Percentiles rank a stretch among this genome's conserved stretches.
Conservation (phyloP, 2,888 invertebrate genomes). For the Aspidiotus rigidus region DNA sequence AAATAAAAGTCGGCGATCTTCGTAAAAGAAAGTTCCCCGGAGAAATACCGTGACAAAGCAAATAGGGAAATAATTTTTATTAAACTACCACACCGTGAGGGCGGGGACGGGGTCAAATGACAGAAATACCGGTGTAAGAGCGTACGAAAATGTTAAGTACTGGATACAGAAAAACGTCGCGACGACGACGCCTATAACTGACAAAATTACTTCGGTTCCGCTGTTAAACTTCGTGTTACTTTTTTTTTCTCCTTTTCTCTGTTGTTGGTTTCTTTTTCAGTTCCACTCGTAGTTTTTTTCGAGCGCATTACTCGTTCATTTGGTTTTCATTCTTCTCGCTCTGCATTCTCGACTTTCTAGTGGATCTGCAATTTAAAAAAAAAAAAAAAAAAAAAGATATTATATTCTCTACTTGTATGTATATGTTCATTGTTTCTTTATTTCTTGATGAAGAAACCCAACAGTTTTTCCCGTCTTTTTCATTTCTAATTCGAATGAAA, state of each 20-base stretch:
- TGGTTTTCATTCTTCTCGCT: no score
- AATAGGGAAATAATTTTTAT: constrained; percentile 31
- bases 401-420: no score
- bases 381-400: no score
- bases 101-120: neutral
- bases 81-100: constrained; percentile 6
- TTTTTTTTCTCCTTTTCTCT: neutral
- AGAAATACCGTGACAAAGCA: constrained; percentile 25
- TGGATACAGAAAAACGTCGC: neutral
- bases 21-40: constrained; percentile 28
- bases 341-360: no score
- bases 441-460: no score
- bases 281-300: neutral
- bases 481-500: no score
- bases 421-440: no score
- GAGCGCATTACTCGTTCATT: no score
- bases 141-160: constrained; percentile 1
- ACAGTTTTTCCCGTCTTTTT: no score
- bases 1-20: constrained; percentile 29
- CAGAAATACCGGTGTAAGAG: neutral
- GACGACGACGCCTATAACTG: neutral
- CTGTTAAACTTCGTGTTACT: neutral
- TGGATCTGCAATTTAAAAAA: no score
- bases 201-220: constrained; percentile 4
- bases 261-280: neutral